Evolutionary conservation across 2,888 invertebrate genomes (phyloP), one percentile per base, ranked within the genome.

Genomic region (Chesias legatella): DNA sequence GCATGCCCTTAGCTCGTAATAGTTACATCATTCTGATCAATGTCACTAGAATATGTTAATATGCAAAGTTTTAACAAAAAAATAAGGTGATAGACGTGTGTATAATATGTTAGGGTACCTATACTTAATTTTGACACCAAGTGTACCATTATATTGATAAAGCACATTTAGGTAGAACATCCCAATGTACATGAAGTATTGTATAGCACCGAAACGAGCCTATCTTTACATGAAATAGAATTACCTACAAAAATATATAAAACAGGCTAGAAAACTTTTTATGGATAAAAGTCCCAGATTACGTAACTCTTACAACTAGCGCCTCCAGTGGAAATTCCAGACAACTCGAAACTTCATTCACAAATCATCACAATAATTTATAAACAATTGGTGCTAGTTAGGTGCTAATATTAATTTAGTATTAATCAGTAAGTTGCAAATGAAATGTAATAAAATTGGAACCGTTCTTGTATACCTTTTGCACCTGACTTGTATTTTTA

Each of bases 351-450:
- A n/a, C n/a, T n/a, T n/a, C n/a, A n/a, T n/a, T n/a, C n/a, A n/a
- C n/a, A n/a, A 2, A 17, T 17, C 13, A 17, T 17, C 13, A 17
- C 13, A 17, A 17, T 17, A 26, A n/a, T 27, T 46, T 32, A 41
- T 48, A 53, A 51, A 48, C 48, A 60, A 72, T 73, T 61, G 80
- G 80, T 82, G 82, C 82, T 82, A 53, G 50, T 53, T 62, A 53
- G 77, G 81, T 81, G 80, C 79, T 78, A 66, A 66, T 73, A 51
- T 42, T 35, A 46, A 10, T 35, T 33, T 23, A 22, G 8, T 13
- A 38, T 13, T 20, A 25, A 20, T 2, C 33, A 42, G 34, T 29
- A 33, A 26, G 27, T 46, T 26, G 42, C 44, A 46, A 48, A 38
- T 45, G 38, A 36, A 17, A 17, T 17, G 8, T 39, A 30, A 7